A percentile compares a stretch with the other conserved stretches of the same genome.
These are phyloP conservation scores for Chromis chromis DNA, from an alignment of 2,797 vertebrate genomes.

Conservation along the genomic window DNA sequence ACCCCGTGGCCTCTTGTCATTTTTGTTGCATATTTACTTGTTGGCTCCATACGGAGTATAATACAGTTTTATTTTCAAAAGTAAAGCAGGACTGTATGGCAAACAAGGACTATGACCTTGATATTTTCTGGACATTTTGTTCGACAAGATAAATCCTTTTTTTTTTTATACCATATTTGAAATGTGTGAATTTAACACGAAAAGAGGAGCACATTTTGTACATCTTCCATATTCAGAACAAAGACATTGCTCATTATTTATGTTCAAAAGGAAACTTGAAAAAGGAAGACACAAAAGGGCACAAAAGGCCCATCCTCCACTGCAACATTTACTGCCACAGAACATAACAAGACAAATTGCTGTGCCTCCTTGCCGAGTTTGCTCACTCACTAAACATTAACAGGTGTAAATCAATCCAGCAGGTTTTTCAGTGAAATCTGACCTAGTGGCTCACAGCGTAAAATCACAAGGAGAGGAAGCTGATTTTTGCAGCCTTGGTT, in stretches of 20 bases:
- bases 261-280: background rate
- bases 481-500: too few species aligned
- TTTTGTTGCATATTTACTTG: background rate
- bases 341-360: background rate
- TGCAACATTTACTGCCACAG: background rate
- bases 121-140: constrained; percentile 6
- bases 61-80: background rate
- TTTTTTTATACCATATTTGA: background rate
- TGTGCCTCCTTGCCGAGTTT: background rate
- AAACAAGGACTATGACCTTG: background rate
- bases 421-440: constrained; percentile 1
- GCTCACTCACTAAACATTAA: background rate
- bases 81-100: background rate
- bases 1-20: background rate
- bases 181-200: background rate
- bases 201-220: background rate
- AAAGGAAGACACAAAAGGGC: background rate
- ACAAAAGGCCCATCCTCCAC: background rate
- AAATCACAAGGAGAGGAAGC: background rate
- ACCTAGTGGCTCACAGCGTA: background rate
- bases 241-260: background rate
- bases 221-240: background rate
- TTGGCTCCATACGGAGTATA: background rate
- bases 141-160: background rate
- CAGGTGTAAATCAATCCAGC: background rate